phyloP scores from a whole-genome alignment of 2,113 vertebrate genomes.

The Toxotes chatareus region DNA sequence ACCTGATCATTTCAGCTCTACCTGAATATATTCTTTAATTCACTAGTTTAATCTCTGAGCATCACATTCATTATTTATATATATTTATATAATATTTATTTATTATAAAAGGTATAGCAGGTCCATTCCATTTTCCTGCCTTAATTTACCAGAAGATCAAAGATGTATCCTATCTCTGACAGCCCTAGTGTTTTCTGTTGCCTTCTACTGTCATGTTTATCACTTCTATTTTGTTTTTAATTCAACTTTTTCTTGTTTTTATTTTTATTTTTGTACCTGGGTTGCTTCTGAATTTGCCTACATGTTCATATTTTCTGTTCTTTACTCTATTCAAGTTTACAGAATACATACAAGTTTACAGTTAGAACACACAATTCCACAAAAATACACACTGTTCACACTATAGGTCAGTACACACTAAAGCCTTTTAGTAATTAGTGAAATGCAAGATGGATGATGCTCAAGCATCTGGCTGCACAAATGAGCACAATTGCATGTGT shows the following conservation, averaged over 20 bases:
- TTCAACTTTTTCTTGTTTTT: neutral
- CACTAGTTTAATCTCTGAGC: too few relatives aligned
- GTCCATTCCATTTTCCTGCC: neutral
- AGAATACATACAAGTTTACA: neutral
- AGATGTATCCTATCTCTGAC: too few relatives aligned
- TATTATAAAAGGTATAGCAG: neutral
- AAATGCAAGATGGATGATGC: slow-evolving; percentile 8
- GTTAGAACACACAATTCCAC: slow-evolving; percentile 5
- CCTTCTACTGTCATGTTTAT: too few relatives aligned
- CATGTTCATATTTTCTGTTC: too few relatives aligned
- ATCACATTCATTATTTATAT: too few relatives aligned
- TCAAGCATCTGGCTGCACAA: neutral
- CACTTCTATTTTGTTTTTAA: neutral
- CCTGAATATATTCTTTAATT: too few relatives aligned
- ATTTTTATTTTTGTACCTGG: neutral
- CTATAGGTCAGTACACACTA: neutral
- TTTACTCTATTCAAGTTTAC: neutral
- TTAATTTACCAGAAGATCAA: neutral
- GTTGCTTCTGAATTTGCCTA: neutral
- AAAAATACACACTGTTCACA: neutral
- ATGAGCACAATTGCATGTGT: neutral
- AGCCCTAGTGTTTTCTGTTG: too few relatives aligned
- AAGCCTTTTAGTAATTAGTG: neutral
- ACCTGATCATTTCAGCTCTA: too few relatives aligned
- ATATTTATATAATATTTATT: neutral